Base-by-base conservation (phyloP, 2,113 vertebrate species). In the Hyaena hyaena region DNA sequence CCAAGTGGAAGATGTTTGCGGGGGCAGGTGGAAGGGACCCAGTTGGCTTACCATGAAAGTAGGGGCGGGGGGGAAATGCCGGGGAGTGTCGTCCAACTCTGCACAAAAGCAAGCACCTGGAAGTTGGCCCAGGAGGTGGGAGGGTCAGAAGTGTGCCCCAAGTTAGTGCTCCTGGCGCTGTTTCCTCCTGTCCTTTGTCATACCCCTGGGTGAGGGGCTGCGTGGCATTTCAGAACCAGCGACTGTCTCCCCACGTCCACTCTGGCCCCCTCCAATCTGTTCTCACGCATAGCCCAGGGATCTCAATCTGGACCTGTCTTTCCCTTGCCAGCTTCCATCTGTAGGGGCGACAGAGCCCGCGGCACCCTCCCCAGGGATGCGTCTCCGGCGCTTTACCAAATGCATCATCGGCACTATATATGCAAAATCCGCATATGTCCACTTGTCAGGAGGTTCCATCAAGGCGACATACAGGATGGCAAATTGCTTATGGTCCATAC, bases 251-350 rank as follows among this genome's bases (percentile, higher is more conserved):
- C 77, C 68, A 19, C 14, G 9, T 26, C 89, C 58, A 4, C 39
- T 45, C 93, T 10, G 73, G 63, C 55, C 94, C 80, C 39, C 63
- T 58, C 82, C 92, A 88, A 31, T 98, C 95, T 97, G 97, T 86
- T 88, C 90, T 93, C 24, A 0, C 87, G 84, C 4, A 0, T n/a
- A 76, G 94, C 90, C 92, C 92, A 65, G 79, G 73, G 95, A 96
- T 76, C 87, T 91, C 95, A 96, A 89, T 98, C 96, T 98, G 97
- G 89, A 90, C 73, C 77, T 12, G 1, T 92, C 94, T 96, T 53
- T 95, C 76, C 65, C 94, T 96, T 93, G 90, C 92, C 92, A 94
- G 83, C 74, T 92, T 90, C 97, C 96, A 96, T 97, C 97, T 97
- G 97, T 35, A 95, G 80, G 80, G 97, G 79, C 23, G 7, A 84